Evolutionary conservation across 1,140 invertebrate genomes (phyloP).

Genomic region (Hesperophylax magnus): DNA sequence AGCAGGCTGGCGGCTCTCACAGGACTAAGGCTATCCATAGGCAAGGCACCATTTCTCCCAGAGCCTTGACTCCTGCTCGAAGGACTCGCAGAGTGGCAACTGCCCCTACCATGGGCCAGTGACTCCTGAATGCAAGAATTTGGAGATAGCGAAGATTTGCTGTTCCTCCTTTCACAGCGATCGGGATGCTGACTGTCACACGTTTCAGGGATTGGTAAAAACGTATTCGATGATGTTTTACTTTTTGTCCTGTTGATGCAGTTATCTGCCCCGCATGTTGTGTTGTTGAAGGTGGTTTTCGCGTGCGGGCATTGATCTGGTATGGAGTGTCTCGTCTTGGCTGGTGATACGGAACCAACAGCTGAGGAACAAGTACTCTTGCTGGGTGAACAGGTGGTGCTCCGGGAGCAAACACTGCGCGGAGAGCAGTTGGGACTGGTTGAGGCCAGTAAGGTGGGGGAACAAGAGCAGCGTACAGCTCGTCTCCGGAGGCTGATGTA

Average conservation of each 20-base stretch:
- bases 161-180: constrained; percentile 25
- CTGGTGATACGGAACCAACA: constrained; percentile 2
- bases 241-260: constrained; percentile 45
- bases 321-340: constrained; percentile 28
- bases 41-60: constrained; percentile 15
- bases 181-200: neutral
- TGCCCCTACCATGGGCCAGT: neutral
- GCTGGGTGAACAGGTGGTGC: constrained; percentile 43
- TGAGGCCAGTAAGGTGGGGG: constrained; percentile 25
- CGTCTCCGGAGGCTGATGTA: constrained; percentile 67
- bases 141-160: constrained; percentile 14
- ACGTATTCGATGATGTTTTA: constrained; percentile 1
- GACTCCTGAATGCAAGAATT: constrained; percentile 31
- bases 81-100: neutral
- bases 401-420: constrained; percentile 47
- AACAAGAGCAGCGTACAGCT: constrained; percentile 48
- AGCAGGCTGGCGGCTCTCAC: constrained; percentile 49
- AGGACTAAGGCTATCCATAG: constrained; percentile 39
- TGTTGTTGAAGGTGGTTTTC: constrained; percentile 1
- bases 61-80: neutral
- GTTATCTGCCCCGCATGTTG: constrained; percentile 29
- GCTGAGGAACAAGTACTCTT: constrained; percentile 49
- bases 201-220: constrained; percentile 13
- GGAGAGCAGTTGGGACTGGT: constrained; percentile 43
- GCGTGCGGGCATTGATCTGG: constrained; percentile 26